Evolutionary conservation across 2,888 invertebrate genomes (phyloP).

Genomic region (Scotopteryx bipunctaria): DNA sequence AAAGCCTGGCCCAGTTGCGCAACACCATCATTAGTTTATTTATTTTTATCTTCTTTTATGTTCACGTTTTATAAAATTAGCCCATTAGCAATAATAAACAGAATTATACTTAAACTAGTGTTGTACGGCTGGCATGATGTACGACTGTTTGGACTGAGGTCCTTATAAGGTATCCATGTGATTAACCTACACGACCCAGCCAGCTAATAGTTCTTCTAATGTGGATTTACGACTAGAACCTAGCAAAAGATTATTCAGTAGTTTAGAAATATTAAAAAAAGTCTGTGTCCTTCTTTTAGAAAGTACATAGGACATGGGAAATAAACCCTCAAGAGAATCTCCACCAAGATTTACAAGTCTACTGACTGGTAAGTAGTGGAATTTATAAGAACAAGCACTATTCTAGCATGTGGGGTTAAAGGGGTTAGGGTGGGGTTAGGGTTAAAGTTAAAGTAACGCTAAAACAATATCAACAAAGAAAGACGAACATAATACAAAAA

Average conservation of each 20-base stretch:
- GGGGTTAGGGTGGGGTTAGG: too few relatives aligned
- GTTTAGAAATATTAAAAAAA: background rate
- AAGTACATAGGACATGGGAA: too few relatives aligned
- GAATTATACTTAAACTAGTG: background rate
- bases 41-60: slow-evolving; percentile 20
- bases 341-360: too few relatives aligned
- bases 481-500: too few relatives aligned
- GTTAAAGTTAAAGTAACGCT: too few relatives aligned
- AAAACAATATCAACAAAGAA: too few relatives aligned
- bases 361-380: too few relatives aligned
- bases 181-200: slow-evolving; percentile 12
- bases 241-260: background rate
- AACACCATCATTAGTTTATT: slow-evolving; percentile 39
- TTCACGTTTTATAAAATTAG: slow-evolving; percentile 46
- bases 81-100: slow-evolving; percentile 41
- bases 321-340: too few relatives aligned
- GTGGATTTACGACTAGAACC: background rate
- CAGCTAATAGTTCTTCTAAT: background rate
- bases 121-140: slow-evolving; percentile 9
- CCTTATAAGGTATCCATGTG: slow-evolving; percentile 11
- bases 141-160: slow-evolving; percentile 8
- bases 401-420: too few relatives aligned
- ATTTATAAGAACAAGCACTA: too few relatives aligned
- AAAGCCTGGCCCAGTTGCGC: slow-evolving; percentile 57
- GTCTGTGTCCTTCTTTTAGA: too few relatives aligned